phyloP scores from a whole-genome alignment of 2,797 vertebrate genomes.

The Typhlichthys eigenmanni region DNA sequence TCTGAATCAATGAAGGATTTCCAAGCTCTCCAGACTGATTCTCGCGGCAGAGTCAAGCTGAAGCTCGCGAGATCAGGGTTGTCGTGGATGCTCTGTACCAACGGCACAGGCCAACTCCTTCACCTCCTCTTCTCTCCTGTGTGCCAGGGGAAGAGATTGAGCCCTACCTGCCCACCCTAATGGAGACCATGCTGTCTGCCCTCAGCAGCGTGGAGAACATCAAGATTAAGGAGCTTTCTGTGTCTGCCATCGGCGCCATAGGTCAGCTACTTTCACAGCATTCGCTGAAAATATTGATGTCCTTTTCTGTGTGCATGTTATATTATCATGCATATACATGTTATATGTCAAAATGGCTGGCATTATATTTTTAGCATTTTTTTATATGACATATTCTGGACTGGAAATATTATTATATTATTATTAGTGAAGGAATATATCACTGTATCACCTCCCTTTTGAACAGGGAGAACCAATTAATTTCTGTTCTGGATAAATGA shows the following conservation, averaged over 20 bases:
- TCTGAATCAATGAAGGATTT: too few species aligned
- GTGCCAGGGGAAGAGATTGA: conserved; percentile 80
- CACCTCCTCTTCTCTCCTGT: neutral
- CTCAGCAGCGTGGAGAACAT: conserved; percentile 75
- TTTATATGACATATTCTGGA: too few species aligned
- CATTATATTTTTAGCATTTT: too few species aligned
- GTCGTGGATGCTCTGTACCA: neutral
- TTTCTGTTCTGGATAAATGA: too few species aligned
- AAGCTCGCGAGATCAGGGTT: neutral
- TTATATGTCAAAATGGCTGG: neutral
- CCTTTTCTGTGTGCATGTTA: neutral
- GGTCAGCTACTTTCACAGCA: conserved; percentile 68
- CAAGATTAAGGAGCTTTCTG: conserved; percentile 85
- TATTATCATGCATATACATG: neutral
- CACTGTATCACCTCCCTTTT: too few species aligned
- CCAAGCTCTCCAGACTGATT: too few species aligned
- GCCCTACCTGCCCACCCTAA: conserved; percentile 85
- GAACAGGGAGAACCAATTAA: too few species aligned
- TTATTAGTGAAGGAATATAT: too few species aligned
- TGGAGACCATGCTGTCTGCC: conserved; percentile 86
- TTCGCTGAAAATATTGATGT: neutral
- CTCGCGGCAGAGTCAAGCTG: too few species aligned
- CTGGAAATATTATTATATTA: too few species aligned
- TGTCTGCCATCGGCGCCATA: conserved; percentile 88
- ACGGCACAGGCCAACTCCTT: neutral